Conservation (phyloP, 2,797 vertebrate species). For the Melanotaenia pygmaea region DNA sequence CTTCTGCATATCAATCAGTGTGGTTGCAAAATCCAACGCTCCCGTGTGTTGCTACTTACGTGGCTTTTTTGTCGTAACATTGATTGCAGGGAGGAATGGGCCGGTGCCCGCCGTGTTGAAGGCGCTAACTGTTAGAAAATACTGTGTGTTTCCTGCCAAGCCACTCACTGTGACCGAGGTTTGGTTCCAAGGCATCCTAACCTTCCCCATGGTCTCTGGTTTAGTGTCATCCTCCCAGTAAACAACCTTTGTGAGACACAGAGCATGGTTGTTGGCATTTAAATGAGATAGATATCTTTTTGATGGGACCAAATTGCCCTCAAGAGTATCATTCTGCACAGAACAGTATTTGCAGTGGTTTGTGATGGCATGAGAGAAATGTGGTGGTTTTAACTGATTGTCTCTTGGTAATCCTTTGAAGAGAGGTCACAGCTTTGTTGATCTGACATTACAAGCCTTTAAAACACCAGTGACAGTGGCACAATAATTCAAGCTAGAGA, state of each 20-base stretch:
- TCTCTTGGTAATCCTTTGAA: constrained; percentile 21
- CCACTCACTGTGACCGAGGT: constrained; percentile 87
- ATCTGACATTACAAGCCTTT: constrained; percentile 37
- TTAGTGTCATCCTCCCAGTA: constrained; percentile 94
- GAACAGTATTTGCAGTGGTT: constrained; percentile 12
- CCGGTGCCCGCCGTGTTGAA: constrained; percentile 94
- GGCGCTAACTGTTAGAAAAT: constrained; percentile 91
- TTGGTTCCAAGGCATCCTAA: constrained; percentile 89
- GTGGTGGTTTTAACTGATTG: constrained; percentile 18
- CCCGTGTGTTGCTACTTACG: constrained; percentile 82
- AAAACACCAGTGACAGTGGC: neutral
- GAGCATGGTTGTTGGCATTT: neutral
- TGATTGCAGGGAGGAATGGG: constrained; percentile 90
- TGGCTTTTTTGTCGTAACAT: constrained; percentile 94
- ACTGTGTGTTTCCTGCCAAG: constrained; percentile 88
- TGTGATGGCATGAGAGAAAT: constrained; percentile 33
- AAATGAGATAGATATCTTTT: constrained; percentile 10
- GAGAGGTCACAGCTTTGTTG: constrained; percentile 30
- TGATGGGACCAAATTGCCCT: constrained; percentile 13
- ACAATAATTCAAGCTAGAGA: neutral
- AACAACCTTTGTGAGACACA: constrained; percentile 82
- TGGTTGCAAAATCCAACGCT: constrained; percentile 28
- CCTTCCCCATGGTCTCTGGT: constrained; percentile 90
- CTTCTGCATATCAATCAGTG: constrained; percentile 25
- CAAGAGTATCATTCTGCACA: neutral